These are phyloP conservation scores for Drosophila varians DNA, from an alignment of 1,140 invertebrate genomes.

Conservation along the genomic window DNA sequence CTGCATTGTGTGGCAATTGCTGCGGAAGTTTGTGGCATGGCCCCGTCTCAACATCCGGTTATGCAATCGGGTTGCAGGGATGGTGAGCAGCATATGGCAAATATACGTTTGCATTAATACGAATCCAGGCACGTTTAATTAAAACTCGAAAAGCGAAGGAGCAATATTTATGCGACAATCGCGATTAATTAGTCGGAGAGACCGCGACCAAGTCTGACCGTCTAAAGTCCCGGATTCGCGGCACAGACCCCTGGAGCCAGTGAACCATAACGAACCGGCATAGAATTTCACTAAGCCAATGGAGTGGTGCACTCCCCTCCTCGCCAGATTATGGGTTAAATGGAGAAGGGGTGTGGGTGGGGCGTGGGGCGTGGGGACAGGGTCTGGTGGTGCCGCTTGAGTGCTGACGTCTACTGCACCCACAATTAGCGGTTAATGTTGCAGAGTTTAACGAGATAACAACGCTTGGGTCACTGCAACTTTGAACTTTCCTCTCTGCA, in stretches of 20 bases:
- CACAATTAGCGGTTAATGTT: slow-evolving; percentile 59
- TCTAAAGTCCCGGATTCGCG: not conserved
- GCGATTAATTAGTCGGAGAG: slow-evolving; percentile 61
- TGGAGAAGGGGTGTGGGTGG: slow-evolving; percentile 4
- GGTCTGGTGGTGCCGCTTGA: slow-evolving; percentile 17
- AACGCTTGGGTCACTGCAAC: slow-evolving; percentile 31
- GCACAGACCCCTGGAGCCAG: slow-evolving; percentile 19
- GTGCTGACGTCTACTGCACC: slow-evolving; percentile 44
- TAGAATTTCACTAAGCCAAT: slow-evolving; percentile 38
- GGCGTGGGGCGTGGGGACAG: too few relatives aligned
- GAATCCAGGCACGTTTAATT: slow-evolving; percentile 43
- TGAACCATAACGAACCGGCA: slow-evolving; percentile 52
- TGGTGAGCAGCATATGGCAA: slow-evolving; percentile 11
- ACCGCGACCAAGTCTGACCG: not conserved
- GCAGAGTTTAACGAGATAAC: slow-evolving; percentile 43
- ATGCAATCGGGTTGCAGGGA: not conserved
- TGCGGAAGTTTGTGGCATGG: slow-evolving; percentile 57
- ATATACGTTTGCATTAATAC: slow-evolving; percentile 34
- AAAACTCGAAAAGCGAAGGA: slow-evolving; percentile 30
- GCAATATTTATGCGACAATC: slow-evolving; percentile 53
- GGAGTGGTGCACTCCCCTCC: slow-evolving; percentile 10
- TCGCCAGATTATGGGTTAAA: slow-evolving; percentile 16
- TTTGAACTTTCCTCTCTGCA: slow-evolving; percentile 23
- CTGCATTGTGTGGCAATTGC: slow-evolving; percentile 50
- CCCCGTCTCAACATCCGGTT: slow-evolving; percentile 56